Conservation (phyloP, 2,113 vertebrate genomes). For the Puntigrus tetrazona region DNA sequence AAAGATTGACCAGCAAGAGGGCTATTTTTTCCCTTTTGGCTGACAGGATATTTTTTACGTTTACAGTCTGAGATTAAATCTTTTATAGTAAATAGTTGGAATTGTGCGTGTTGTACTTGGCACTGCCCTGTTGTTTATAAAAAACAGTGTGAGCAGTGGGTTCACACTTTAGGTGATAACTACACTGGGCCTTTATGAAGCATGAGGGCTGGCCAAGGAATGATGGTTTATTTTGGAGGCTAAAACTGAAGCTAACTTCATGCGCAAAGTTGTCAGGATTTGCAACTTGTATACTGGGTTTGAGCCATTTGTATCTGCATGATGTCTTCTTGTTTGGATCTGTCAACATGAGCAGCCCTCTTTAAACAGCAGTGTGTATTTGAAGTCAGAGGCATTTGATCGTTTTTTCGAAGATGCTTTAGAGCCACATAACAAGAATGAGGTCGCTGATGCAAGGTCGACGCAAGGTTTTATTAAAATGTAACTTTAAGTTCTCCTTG, state of each 20-base stretch:
- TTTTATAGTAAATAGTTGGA: constrained; percentile 72
- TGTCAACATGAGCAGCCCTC: background rate
- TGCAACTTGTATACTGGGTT: constrained; percentile 68
- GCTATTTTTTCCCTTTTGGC: constrained; percentile 44
- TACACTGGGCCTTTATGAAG: constrained; percentile 75
- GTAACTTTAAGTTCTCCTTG: background rate
- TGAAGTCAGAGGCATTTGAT: background rate
- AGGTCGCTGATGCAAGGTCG: background rate
- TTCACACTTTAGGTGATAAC: constrained; percentile 79
- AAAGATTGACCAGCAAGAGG: background rate
- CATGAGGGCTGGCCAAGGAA: constrained; percentile 58
- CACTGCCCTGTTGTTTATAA: constrained; percentile 67
- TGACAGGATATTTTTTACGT: constrained; percentile 64
- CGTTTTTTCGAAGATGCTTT: background rate
- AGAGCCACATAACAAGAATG: background rate
- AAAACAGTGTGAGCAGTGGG: constrained; percentile 67
- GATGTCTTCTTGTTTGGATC: constrained; percentile 42
- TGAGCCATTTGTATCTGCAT: constrained; percentile 59
- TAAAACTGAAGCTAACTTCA: constrained; percentile 68
- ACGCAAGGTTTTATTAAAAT: background rate
- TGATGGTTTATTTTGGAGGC: constrained; percentile 73
- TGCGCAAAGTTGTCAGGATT: constrained; percentile 75
- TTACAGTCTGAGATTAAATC: constrained; percentile 70
- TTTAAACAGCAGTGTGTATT: background rate
- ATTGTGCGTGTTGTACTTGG: constrained; percentile 73